Evolutionary conservation across 2,113 vertebrate genomes (phyloP).

Genomic region (Leucopsar rothschildi): DNA sequence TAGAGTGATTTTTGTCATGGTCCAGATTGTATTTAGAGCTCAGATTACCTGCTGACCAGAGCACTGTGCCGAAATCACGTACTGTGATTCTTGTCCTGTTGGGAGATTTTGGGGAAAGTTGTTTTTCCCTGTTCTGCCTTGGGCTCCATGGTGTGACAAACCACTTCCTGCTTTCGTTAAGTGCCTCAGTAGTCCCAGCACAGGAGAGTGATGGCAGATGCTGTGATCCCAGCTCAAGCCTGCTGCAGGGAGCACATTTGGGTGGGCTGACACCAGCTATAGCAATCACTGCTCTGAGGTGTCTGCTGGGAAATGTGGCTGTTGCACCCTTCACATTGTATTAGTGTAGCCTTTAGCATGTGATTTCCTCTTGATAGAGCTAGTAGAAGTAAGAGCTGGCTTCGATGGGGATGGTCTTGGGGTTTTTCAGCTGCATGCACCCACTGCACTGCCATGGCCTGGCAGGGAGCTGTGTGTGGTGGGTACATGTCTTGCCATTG

Average conservation of each 20-base stretch:
- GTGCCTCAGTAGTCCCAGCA: not conserved
- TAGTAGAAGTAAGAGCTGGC: not conserved
- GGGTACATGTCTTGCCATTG: not conserved
- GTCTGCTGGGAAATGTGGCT: not conserved
- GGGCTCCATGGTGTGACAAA: not conserved
- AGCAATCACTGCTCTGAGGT: not conserved
- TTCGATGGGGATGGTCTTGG: not conserved
- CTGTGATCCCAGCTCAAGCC: not conserved
- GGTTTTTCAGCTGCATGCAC: not conserved
- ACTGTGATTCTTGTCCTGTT: not conserved
- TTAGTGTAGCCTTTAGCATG: not conserved
- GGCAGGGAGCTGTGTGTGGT: not conserved
- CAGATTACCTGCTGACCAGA: not conserved
- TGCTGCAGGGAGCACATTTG: not conserved
- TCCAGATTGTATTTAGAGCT: not conserved
- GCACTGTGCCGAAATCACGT: not conserved
- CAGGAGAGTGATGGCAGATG: not conserved
- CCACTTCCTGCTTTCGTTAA: not conserved
- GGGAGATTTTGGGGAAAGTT: not conserved
- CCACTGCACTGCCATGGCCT: not conserved
- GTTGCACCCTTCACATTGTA: not conserved
- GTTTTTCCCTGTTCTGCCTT: not conserved
- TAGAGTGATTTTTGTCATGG: not conserved
- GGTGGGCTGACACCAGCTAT: not conserved
- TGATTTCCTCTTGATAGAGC: not conserved